phyloP scores from a whole-genome alignment of 2,113 vertebrate genomes.

The Tragelaphus scriptus region DNA sequence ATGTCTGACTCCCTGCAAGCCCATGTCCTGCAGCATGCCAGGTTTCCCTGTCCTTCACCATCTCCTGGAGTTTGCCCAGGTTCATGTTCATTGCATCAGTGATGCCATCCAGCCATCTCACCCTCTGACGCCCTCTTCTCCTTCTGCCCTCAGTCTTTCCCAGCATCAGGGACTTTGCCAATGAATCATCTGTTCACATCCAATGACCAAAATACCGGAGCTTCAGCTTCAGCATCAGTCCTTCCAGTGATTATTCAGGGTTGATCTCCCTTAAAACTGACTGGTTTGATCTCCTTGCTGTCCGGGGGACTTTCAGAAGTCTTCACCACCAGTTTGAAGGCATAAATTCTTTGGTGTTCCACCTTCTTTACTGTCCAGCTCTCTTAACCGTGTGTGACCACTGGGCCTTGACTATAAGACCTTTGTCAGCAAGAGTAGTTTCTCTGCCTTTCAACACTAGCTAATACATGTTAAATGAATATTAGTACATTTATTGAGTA shows the following conservation, averaged over 20 bases:
- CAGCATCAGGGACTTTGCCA: neutral
- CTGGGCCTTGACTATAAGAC: neutral
- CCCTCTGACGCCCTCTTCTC: neutral
- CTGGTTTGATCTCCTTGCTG: neutral
- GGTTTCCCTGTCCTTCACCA: neutral
- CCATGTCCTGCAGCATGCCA: neutral
- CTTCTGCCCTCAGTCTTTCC: neutral
- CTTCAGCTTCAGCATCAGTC: neutral
- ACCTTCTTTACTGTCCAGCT: neutral
- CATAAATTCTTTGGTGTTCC: neutral
- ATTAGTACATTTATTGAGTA: neutral
- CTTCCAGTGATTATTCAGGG: neutral
- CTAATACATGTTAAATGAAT: neutral
- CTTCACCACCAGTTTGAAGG: neutral
- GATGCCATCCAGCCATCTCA: neutral
- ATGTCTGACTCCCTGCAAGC: neutral
- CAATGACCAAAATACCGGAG: rapidly evolving
- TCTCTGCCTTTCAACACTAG: neutral
- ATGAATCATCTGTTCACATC: rapidly evolving
- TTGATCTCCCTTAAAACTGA: neutral
- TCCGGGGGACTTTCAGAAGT: neutral
- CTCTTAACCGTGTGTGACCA: neutral
- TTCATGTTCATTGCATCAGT: neutral
- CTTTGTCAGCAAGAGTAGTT: neutral
- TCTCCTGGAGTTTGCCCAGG: neutral